Conservation (phyloP, 2,113 vertebrate species). For the Bothrops jararaca region DNA sequence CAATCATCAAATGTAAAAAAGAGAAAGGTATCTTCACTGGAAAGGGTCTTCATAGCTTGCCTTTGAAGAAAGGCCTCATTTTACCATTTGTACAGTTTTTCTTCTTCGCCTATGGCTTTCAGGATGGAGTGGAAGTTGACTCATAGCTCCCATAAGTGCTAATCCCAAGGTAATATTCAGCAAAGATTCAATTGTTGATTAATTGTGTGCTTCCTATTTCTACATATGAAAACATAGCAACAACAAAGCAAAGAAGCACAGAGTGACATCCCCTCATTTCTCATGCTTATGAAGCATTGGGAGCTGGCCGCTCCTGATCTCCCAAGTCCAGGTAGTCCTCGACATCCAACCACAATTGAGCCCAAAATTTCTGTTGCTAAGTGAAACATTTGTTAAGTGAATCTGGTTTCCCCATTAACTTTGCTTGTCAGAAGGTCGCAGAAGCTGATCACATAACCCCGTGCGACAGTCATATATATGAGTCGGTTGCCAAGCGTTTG, state of each 20-base stretch:
- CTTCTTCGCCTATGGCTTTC: background rate
- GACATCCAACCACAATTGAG: no score
- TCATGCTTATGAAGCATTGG: background rate
- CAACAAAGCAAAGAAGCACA: background rate
- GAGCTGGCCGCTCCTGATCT: background rate
- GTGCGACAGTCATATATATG: background rate
- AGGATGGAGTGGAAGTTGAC: background rate
- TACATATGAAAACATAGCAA: background rate
- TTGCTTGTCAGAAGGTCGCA: no score
- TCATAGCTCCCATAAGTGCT: background rate
- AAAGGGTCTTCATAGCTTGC: background rate
- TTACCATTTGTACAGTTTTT: background rate
- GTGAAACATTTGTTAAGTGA: no score
- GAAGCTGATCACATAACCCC: no score
- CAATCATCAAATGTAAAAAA: background rate
- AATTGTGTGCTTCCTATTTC: background rate
- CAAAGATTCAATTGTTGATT: background rate
- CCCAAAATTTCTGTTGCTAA: no score
- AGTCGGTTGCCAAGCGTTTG: background rate
- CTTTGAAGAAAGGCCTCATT: slow-evolving; percentile 14
- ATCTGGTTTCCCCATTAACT: no score
- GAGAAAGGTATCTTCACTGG: background rate
- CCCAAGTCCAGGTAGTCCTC: background rate
- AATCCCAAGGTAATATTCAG: background rate
- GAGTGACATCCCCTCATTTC: background rate